Evolutionary conservation across 1,140 invertebrate species (phyloP).

Genomic region (Lasaia peninsularis): DNA sequence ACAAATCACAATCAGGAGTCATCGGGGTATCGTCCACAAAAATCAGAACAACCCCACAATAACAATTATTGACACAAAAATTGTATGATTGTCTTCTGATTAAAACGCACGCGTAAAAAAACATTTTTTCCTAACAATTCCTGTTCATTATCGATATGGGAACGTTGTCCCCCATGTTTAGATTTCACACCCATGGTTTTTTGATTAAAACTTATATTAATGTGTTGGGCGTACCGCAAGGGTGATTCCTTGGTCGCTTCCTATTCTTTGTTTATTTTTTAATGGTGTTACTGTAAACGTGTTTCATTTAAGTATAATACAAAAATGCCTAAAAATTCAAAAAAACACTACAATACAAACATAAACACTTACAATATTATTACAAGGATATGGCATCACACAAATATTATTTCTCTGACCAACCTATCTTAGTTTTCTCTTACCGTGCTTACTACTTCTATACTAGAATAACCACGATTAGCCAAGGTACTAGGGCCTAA

Average conservation of each 20-base stretch:
- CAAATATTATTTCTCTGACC: too few species aligned
- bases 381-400: too few species aligned
- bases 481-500: too few species aligned
- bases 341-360: too few species aligned
- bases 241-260: conserved; percentile 47
- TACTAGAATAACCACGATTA: too few species aligned
- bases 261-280: conserved; percentile 40
- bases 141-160: conserved; percentile 70
- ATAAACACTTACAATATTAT: too few species aligned
- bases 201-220: conserved; percentile 65
- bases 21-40: conserved; percentile 36
- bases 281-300: conserved; percentile 7
- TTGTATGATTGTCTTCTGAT: conserved; percentile 54
- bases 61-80: conserved; percentile 53
- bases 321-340: too few species aligned
- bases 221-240: conserved; percentile 48
- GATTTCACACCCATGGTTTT: conserved; percentile 67
- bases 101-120: conserved; percentile 46
- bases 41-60: conserved; percentile 41
- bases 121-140: conserved; percentile 48
- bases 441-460: too few species aligned
- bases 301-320: not conserved
- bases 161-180: conserved; percentile 62
- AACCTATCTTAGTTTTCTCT: too few species aligned
- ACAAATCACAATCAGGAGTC: conserved; percentile 39